A percentile compares a stretch with the other conserved stretches of the same genome.
Conservation (phyloP, 2,113 vertebrate genomes). For the Gnathonemus longibarbis region DNA sequence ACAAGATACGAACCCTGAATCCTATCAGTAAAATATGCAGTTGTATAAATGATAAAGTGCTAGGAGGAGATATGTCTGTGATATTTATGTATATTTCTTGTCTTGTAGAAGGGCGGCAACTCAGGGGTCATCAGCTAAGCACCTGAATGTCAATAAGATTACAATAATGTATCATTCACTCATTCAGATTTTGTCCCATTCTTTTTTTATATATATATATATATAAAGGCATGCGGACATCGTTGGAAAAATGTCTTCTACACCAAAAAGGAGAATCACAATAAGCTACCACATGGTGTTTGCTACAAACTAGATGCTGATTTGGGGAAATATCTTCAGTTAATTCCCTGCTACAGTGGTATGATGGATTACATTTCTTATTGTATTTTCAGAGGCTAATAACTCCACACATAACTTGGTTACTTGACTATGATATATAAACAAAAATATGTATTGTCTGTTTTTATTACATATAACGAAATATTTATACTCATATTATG, state of each 20-base stretch:
- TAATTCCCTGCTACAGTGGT: constrained; percentile 85
- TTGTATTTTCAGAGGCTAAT: background rate
- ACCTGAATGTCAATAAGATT: background rate
- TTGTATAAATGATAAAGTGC: background rate
- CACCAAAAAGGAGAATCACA: constrained; percentile 54
- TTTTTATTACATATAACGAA: background rate
- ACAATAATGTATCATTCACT: background rate
- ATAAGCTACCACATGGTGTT: constrained; percentile 78
- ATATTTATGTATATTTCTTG: background rate
- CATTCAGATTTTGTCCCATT: background rate
- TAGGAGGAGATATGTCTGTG: background rate
- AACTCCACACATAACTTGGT: background rate
- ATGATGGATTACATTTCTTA: constrained; percentile 24
- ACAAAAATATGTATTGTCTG: background rate
- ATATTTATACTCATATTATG: background rate
- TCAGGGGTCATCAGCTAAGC: background rate
- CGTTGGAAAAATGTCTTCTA: constrained; percentile 91
- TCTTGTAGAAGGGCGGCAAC: background rate
- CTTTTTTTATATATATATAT: constrained; percentile 1
- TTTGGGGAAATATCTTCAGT: constrained; percentile 52
- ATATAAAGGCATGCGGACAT: constrained; percentile 74
- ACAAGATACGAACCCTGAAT: background rate
- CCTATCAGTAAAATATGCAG: background rate
- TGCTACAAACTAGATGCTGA: constrained; percentile 74
- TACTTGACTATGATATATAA: background rate